Conservation (phyloP, 2,797 vertebrate species). For the Falco concolor region DNA sequence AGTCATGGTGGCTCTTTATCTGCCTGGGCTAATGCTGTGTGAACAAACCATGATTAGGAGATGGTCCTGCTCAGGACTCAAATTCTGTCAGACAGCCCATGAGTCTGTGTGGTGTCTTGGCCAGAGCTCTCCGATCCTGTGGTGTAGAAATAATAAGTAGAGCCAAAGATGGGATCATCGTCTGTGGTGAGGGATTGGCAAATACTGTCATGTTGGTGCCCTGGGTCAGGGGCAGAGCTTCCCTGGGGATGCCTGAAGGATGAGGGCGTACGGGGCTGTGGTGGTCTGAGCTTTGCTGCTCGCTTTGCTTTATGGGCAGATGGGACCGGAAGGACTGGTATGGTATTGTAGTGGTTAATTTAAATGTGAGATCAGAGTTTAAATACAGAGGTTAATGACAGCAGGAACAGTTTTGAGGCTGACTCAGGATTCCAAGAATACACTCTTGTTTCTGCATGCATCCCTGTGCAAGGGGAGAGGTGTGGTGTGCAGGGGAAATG, state of each 20-base stretch:
- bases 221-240: background rate
- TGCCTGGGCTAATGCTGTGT: background rate
- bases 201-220: background rate
- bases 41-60: background rate
- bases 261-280: background rate
- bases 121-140: background rate
- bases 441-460: background rate
- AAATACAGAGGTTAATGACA: background rate
- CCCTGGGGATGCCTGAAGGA: background rate
- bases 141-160: background rate
- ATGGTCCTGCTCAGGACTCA: background rate
- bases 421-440: background rate
- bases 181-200: background rate
- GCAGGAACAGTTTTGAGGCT: background rate
- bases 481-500: background rate
- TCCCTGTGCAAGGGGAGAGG: background rate
- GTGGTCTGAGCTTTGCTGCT: background rate
- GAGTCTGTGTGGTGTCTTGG: background rate
- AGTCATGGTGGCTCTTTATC: background rate
- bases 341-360: background rate
- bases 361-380: background rate
- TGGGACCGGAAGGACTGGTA: background rate
- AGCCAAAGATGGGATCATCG: background rate
- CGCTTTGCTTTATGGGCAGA: background rate
- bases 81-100: background rate